phyloP scores from a whole-genome alignment of 2,113 vertebrate genomes.

The Saccopteryx leptura region DNA sequence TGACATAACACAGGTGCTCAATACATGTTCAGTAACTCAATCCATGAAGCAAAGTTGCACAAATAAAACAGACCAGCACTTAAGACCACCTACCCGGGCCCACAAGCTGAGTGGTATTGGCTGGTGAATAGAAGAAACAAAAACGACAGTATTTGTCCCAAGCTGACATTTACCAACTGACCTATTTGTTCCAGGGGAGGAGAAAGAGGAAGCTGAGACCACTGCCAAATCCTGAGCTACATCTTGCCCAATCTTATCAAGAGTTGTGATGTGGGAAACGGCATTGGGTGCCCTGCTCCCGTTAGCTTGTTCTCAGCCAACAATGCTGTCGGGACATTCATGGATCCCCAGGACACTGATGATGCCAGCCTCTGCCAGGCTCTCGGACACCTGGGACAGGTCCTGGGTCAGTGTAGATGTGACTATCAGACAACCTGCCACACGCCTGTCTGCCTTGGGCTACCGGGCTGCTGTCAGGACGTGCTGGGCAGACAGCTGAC shows the following conservation, averaged over 20 bases:
- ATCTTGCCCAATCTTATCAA: not conserved
- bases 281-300: not conserved
- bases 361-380: not conserved
- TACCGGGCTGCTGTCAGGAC: not conserved
- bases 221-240: not conserved
- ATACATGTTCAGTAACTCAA: not conserved
- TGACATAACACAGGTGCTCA: accelerated
- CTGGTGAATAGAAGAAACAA: not conserved
- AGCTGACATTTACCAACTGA: not conserved
- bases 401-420: not conserved
- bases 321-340: accelerated
- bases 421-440: not conserved
- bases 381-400: not conserved
- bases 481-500: accelerated
- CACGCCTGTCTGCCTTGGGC: accelerated
- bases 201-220: not conserved
- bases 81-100: not conserved
- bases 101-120: not conserved
- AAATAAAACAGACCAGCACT: not conserved
- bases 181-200: not conserved
- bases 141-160: not conserved
- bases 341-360: accelerated
- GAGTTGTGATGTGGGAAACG: accelerated
- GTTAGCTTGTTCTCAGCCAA: not conserved
- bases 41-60: not conserved